Percentiles rank a stretch among this genome's conserved stretches.
These are phyloP conservation scores for Crenichthys baileyi DNA, from an alignment of 2,797 vertebrate species.

Conservation along the genomic window DNA sequence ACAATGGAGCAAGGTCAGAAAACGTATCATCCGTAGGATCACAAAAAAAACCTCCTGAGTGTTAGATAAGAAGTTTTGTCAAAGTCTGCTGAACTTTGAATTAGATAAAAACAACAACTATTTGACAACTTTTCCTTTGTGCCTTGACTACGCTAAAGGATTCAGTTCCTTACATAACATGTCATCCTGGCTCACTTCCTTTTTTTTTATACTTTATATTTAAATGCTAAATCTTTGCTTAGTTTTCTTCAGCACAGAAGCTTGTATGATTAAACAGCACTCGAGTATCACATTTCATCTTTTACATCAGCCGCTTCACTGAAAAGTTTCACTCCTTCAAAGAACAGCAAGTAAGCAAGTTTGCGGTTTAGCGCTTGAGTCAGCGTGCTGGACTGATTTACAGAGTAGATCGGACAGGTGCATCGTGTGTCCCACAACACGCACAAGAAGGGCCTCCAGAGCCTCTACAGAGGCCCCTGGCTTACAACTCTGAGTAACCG, in stretches of 20 bases:
- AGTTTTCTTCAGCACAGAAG: constrained; percentile 15
- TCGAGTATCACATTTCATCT: constrained; percentile 55
- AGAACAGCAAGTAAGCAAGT: constrained; percentile 70
- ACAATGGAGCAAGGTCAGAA: too few relatives aligned
- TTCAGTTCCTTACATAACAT: constrained; percentile 2
- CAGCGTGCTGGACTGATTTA: constrained; percentile 49
- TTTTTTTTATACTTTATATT: constrained; percentile 21
- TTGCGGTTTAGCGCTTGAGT: constrained; percentile 35
- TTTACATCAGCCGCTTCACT: constrained; percentile 60
- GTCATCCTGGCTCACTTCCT: constrained; percentile 3
- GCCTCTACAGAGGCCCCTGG: constrained; percentile 11
- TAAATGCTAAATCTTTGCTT: constrained; percentile 8
- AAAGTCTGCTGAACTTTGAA: too few relatives aligned
- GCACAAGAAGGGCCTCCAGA: constrained; percentile 14
- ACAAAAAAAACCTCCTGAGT: too few relatives aligned
- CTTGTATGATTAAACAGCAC: constrained; percentile 8
- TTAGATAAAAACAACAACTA: neutral
- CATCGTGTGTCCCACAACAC: constrained; percentile 33
- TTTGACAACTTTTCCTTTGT: neutral
- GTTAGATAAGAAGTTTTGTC: too few relatives aligned
- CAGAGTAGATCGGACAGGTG: constrained; percentile 44
- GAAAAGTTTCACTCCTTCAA: constrained; percentile 65
- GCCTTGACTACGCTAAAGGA: neutral
- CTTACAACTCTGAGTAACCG: constrained; percentile 22
- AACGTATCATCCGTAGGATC: too few relatives aligned